Conservation (phyloP, 64 coral and sea anemone species). For the Montipora sp. region DNA sequence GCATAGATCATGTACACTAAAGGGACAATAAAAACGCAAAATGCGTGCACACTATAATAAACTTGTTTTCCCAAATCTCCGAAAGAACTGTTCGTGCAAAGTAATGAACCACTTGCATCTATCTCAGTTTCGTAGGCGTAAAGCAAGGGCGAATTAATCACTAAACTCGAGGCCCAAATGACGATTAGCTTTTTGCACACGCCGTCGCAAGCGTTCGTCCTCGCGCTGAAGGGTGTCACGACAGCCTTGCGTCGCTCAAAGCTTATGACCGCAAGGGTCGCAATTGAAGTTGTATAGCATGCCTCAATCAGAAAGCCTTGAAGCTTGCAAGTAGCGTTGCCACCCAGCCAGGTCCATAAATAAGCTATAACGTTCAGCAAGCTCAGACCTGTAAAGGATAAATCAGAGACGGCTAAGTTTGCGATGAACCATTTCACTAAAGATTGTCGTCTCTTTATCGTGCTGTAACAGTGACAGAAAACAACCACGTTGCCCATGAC, state of each 20-base stretch:
- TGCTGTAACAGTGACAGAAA: background rate
- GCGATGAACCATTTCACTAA: constrained; percentile 44
- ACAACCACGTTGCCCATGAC: constrained; percentile 37
- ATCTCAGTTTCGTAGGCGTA: too few species aligned
- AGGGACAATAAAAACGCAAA: constrained; percentile 27
- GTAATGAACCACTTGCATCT: background rate
- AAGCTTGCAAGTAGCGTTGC: constrained; percentile 41
- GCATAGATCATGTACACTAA: constrained; percentile 22
- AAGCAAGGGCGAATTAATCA: constrained; percentile 5
- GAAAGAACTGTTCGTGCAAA: constrained; percentile 12
- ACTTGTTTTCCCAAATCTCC: background rate
- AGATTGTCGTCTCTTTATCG: constrained; percentile 2
- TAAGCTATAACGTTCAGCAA: background rate
- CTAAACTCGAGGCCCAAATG: constrained; percentile 1
- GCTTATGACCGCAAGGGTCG: constrained; percentile 44
- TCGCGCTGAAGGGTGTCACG: too few species aligned
- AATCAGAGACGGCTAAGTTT: constrained; percentile 59
- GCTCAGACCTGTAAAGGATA: constrained; percentile 32
- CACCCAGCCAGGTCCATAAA: constrained; percentile 43
- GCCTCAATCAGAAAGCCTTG: constrained; percentile 47
- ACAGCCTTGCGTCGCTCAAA: constrained; percentile 17
- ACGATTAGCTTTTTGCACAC: background rate
- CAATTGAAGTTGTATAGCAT: constrained; percentile 53
- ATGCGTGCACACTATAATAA: constrained; percentile 41
- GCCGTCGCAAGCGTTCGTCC: background rate